A percentile compares a stretch with the other conserved stretches of the same genome.
phyloP scores from a whole-genome alignment of 2,888 invertebrate genomes.

The Therioaphis trifolii region DNA sequence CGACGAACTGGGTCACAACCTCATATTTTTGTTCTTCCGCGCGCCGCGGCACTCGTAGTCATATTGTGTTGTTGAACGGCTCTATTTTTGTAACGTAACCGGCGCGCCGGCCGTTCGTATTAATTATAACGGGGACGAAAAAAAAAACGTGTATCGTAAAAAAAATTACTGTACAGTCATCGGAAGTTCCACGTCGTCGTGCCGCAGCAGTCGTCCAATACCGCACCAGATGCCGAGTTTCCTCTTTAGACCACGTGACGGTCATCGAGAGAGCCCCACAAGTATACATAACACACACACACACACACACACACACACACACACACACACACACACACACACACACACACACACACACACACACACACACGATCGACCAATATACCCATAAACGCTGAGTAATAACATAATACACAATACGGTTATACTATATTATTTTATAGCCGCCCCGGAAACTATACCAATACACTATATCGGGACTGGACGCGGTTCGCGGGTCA shows the following conservation, averaged over 20 bases:
- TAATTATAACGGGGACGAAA: neutral
- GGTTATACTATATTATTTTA: no score
- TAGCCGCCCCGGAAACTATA: conserved; percentile 23
- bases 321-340: no score
- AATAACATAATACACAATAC: no score
- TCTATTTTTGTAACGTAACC: neutral
- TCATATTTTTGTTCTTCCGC: neutral
- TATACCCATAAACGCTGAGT: neutral
- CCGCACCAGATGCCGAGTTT: conserved; percentile 3
- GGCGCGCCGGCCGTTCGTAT: no score
- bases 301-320: no score
- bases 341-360: neutral
- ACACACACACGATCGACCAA: no score
- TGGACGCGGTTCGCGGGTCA: conserved; percentile 8
- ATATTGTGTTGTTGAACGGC: neutral
- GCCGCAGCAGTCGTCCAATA: no score
- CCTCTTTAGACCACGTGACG: neutral
- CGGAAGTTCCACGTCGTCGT: neutral
- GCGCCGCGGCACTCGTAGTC: neutral
- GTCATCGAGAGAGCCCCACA: neutral
- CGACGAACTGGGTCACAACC: neutral
- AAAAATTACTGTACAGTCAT: no score
- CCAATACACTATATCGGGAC: neutral
- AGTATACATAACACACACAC: no score
- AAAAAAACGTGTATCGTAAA: no score